These are phyloP conservation scores for Ganaspis sp. DNA, from an alignment of 1,140 invertebrate species.

Conservation along the genomic window DNA sequence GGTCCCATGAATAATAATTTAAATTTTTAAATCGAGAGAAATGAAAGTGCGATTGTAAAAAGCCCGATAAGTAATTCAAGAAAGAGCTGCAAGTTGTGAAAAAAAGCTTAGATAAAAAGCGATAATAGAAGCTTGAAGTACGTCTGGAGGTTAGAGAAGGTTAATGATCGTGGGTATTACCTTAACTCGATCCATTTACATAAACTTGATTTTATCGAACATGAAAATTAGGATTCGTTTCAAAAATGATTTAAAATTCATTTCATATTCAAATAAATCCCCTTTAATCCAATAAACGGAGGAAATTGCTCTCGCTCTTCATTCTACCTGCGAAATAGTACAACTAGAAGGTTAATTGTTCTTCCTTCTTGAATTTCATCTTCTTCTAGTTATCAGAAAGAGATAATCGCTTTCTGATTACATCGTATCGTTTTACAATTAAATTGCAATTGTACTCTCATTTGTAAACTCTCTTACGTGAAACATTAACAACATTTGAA, in stretches of 20 bases:
- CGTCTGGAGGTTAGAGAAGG: constrained; percentile 51
- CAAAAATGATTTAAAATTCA: constrained; percentile 22
- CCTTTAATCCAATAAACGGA: not conserved
- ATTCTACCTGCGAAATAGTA: not conserved
- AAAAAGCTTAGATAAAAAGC: not conserved
- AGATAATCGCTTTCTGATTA: not conserved
- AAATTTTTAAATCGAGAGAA: not conserved
- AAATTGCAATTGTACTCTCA: too few relatives aligned
- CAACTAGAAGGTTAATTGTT: not conserved
- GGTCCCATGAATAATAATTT: not conserved
- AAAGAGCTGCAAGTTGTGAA: not conserved
- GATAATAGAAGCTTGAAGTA: constrained; percentile 26
- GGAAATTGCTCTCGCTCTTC: not conserved
- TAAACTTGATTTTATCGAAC: constrained; percentile 35
- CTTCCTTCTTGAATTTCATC: not conserved
- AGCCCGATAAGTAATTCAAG: not conserved
- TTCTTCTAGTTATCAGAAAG: not conserved
- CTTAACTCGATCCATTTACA: constrained; percentile 41
- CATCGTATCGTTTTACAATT: not conserved
- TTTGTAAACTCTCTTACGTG: too few relatives aligned
- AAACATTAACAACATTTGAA: too few relatives aligned
- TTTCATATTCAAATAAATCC: not conserved
- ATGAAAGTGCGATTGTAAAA: not conserved
- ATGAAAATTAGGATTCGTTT: constrained; percentile 20
- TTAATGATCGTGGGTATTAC: constrained; percentile 34